phyloP scores from a whole-genome alignment of 2,888 invertebrate genomes.

The Laspeyria flexula region DNA sequence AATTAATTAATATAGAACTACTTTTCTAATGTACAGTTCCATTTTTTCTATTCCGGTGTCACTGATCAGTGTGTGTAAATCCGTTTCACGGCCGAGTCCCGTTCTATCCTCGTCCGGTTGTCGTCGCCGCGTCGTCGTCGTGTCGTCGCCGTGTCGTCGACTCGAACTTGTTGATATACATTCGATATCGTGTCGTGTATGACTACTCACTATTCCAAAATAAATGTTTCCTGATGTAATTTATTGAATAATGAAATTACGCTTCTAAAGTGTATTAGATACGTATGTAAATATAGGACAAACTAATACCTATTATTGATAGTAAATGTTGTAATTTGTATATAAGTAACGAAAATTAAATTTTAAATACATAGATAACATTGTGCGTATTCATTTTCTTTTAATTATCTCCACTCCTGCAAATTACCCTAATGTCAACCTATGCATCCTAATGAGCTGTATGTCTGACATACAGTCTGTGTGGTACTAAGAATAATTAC shows the following conservation, averaged over 20 bases:
- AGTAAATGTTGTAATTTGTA: slow-evolving; percentile 86
- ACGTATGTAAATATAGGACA: slow-evolving; percentile 84
- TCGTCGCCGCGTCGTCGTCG: background rate
- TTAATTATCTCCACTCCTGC: slow-evolving; percentile 16
- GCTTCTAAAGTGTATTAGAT: slow-evolving; percentile 86
- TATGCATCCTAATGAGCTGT: too few species aligned
- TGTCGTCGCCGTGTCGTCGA: background rate
- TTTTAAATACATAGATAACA: slow-evolving; percentile 86
- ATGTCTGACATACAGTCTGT: too few species aligned
- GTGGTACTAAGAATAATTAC: too few species aligned
- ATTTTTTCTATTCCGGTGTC: slow-evolving; percentile 73
- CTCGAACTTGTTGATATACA: slow-evolving; percentile 56
- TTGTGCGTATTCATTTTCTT: slow-evolving; percentile 70
- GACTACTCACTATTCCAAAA: slow-evolving; percentile 73
- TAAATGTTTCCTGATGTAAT: slow-evolving; percentile 82
- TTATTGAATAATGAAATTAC: slow-evolving; percentile 81
- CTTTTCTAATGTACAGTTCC: slow-evolving; percentile 78
- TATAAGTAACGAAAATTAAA: slow-evolving; percentile 86
- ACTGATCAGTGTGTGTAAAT: slow-evolving; percentile 28
- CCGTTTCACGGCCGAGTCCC: slow-evolving; percentile 27
- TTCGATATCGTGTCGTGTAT: slow-evolving; percentile 51
- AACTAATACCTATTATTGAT: slow-evolving; percentile 83
- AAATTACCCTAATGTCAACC: background rate
- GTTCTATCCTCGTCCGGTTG: slow-evolving; percentile 55
- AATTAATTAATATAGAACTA: slow-evolving; percentile 43